Percentiles rank a stretch among this genome's conserved stretches.
Evolutionary conservation across 1,140 invertebrate species (phyloP).

Genomic region (Periplaneta americana): DNA sequence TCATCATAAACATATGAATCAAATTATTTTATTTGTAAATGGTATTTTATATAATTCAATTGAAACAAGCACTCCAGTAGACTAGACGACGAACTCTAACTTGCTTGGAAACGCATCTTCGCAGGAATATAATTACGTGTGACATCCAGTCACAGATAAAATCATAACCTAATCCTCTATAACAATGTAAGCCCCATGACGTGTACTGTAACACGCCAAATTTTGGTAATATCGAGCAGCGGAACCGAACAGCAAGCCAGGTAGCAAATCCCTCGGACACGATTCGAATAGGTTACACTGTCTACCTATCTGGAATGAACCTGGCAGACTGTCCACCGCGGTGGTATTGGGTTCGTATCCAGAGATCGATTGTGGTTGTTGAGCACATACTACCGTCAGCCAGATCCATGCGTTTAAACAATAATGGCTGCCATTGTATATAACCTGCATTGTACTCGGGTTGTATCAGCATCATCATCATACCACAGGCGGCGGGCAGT

Average conservation of each 20-base stretch:
- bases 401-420: background rate
- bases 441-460: background rate
- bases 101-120: no score
- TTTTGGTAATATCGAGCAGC: no score
- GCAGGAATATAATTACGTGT: no score
- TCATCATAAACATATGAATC: no score
- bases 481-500: background rate
- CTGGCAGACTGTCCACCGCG: background rate
- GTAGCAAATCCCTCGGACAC: background rate
- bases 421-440: background rate
- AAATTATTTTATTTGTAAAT: no score
- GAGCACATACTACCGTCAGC: background rate
- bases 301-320: background rate
- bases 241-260: background rate
- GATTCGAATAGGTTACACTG: background rate
- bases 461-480: background rate
- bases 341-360: background rate
- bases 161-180: no score
- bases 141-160: no score
- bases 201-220: no score
- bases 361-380: background rate
- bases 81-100: no score
- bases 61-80: no score
- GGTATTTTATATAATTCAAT: no score
- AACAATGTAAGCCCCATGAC: no score